Percentiles rank a stretch among this genome's conserved stretches.
These are phyloP conservation scores for Elephantulus edwardii DNA, from an alignment of 2,113 vertebrate genomes.

Conservation along the genomic window DNA sequence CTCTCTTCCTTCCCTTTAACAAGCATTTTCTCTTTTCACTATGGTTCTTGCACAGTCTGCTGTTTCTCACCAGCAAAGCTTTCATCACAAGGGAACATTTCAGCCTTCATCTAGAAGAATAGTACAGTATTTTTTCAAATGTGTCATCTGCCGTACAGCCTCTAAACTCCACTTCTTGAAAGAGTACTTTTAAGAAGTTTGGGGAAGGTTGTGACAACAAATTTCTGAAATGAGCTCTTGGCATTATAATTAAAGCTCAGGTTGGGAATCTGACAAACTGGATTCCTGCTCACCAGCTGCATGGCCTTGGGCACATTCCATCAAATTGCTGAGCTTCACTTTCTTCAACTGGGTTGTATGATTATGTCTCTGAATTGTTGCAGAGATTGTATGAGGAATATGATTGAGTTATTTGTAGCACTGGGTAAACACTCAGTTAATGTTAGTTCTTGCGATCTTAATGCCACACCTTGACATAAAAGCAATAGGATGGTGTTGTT, in stretches of 20 bases:
- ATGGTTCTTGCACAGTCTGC: not conserved
- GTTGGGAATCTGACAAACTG: not conserved
- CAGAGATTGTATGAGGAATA: not conserved
- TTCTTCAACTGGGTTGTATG: not conserved
- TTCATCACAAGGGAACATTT: not conserved
- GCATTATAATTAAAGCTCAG: accelerated
- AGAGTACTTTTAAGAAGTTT: not conserved
- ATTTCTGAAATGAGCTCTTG: not conserved
- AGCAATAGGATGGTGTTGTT: not conserved
- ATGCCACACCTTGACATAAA: no score
- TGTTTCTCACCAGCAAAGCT: not conserved
- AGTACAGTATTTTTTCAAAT: not conserved
- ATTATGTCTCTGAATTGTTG: not conserved
- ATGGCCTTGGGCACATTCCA: not conserved
- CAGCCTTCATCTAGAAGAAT: not conserved
- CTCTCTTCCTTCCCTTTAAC: not conserved
- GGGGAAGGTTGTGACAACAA: not conserved
- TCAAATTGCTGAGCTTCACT: not conserved
- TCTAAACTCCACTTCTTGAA: not conserved
- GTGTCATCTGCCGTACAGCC: not conserved
- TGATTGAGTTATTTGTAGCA: not conserved
- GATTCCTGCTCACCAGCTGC: not conserved
- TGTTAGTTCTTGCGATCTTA: not conserved
- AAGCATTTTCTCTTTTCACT: not conserved
- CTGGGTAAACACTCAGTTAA: accelerated